Evolutionary conservation across 2,888 invertebrate species (phyloP), one percentile per base, ranked within the genome.

Genomic region (Hedychridium roseum): DNA sequence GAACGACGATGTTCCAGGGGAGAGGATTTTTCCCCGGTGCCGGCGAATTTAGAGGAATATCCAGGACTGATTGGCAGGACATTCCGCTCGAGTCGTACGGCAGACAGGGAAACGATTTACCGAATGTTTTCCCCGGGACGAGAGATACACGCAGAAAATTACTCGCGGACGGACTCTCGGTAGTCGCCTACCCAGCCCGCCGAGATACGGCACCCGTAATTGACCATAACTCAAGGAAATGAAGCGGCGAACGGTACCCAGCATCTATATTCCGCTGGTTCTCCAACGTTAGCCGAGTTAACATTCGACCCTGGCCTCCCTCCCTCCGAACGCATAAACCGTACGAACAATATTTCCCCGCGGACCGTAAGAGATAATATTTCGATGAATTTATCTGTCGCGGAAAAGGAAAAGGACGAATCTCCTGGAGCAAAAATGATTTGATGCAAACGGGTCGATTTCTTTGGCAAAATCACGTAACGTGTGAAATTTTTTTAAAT

Each of bases 161-260:
- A 6, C 2, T 16, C 35, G 17, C 17, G 12, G 12, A 18, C 17
- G 5, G 40, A 30, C 30, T 35, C 20, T 35, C 59, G 57, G 60
- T 64, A 57, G 62, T 69, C 60, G 45, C 47, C 58, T 50, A 51
- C 49, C 45, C 42, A 55, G 45, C 51, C 54, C 51, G 53, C 43
- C 54, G 49, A 60, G 68, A 61, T 63, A 66, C 63, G 60, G 50
- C 63, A 60, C 48, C 49, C 54, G 63, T 68, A 70, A 70, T 70
- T 70, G 68, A 68, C 61, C 64, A 66, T 70, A 70, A 70, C 66
- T 70, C 68, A 66, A 60, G 66, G 64, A 70, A 70, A 70, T 70
- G 67, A 68, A 70, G 58, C 65, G 60, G 55, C 60, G 66, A 68
- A 70, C 66, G 70, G 70, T 70, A 68, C 62, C 47, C 54, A 57